Evolutionary conservation across 2,113 vertebrate species (phyloP), one percentile per base, ranked within the genome.

Genomic region (Nerophis lumbriciformis): DNA sequence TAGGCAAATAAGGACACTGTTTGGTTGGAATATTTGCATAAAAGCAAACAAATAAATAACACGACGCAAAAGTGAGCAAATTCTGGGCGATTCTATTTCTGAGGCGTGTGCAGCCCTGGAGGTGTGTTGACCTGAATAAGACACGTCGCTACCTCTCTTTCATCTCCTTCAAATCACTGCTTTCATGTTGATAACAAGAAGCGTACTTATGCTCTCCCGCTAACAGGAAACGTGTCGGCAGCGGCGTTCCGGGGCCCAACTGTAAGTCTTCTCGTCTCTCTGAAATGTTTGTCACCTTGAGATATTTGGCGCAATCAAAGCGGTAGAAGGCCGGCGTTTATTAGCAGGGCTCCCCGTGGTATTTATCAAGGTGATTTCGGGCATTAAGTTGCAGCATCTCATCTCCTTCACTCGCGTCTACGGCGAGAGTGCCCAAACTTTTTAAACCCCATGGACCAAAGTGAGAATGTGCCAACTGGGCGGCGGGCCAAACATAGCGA

Each of bases 41-140:
- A 68, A 66, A 53, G 44, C 58, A 67, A 60, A 14, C 61, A 66
- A 76, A 54, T 37, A 57, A 57, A 64, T 50, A 53, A 19, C n/a
- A 58, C 5, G 70, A 68, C 73, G 68, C 53, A 6, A 68, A 55
- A 47, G 36, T 84, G 80, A 56, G 69, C 68, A 79, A 82, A 77
- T 79, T 81, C 80, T 62, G 68, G 69, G 55, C 75, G 63, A 72
- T 65, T 86, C 77, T 85, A 66, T 80, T 88, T 83, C 80, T 63
- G 76, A 87, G 80, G 73, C 66, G 72, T 68, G 74, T 66, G 78
- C 72, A 80, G 76, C 88, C 85, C 88, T 63, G 61, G 86, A 89
- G 87, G 83, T 63, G 75, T 68, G 73, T 65, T 88, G 87, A 88
- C 87, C 88, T 88, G 82, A 65, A 88, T 88, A 87, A 85, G 72